Evolutionary conservation across 2,797 vertebrate genomes (phyloP), one percentile per base, ranked within the genome.

Genomic region (Perdix hodgsoniae): DNA sequence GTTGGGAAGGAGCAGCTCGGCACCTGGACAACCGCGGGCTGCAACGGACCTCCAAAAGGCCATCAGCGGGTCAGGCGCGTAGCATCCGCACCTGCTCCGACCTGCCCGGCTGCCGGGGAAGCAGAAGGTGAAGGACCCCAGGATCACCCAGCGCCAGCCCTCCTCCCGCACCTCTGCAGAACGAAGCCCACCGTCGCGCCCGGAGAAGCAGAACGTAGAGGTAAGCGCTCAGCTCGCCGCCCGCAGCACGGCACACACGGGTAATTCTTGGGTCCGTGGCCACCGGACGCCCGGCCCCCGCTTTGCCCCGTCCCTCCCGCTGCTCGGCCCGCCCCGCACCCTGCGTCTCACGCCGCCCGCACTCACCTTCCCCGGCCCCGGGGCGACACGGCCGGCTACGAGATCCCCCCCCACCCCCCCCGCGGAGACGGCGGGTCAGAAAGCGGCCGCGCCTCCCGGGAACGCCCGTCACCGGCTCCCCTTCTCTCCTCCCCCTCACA

Each of bases 11-110:
- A 5, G 26, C 26, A 14, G 50, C 29, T 7, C 3, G 23, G 8
- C 24, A 0, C 23, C 17, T 3, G 11, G 19, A 6, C 29, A 9
- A 1, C 15, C 0, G 7, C 2, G 9, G 37, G 50, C 42, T 37
- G 27, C 14, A 11, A 35, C 27, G 26, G 16, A 5, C 33, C 21
- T 1, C 29, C 0, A 3, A 1, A 4, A 10, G 10, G n/a, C 19
- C n/a, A n/a, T 8, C 54, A 57, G 54, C 31, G 11, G 18, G 17
- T 21, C 54, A 13, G 54, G 31, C 13, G 29, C 54, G 54, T 56
- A 31, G 54, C 54, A 56, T 31, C 27, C 18, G 16, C 27, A 10
- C 9, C 50, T 54, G 50, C 9, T 54, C 54, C 31, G 29, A n/a
- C 17, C 31, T n/a, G 29, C 52, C 29, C 29, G 12, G 17, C 27